A percentile compares a stretch with the other conserved stretches of the same genome.
These are phyloP conservation scores for Rhagonycha fulva DNA, from an alignment of 2,888 invertebrate genomes.

Conservation along the genomic window DNA sequence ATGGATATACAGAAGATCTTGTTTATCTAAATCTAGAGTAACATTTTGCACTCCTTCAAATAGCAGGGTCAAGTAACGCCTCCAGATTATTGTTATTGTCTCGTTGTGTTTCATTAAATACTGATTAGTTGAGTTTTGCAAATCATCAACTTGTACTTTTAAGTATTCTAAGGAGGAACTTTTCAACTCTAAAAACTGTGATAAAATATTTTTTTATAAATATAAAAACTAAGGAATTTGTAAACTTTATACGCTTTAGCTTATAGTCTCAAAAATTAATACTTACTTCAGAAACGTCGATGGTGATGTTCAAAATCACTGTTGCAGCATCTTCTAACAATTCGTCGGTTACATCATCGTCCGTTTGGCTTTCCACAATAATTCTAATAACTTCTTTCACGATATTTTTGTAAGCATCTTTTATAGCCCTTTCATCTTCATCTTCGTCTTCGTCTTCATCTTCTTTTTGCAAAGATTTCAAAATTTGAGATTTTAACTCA, in stretches of 20 bases:
- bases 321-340: slow-evolving; percentile 56
- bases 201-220: not conserved
- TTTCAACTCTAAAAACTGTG: slow-evolving; percentile 4
- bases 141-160: slow-evolving; percentile 57
- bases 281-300: slow-evolving; percentile 61
- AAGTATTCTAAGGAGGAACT: slow-evolving; percentile 57
- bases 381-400: slow-evolving; percentile 44
- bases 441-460: slow-evolving; percentile 36
- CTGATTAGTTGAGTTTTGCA: slow-evolving; percentile 68
- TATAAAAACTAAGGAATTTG: too few relatives aligned
- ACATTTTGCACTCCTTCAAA: slow-evolving; percentile 61
- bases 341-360: slow-evolving; percentile 51
- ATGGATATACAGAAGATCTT: slow-evolving; percentile 51
- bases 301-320: slow-evolving; percentile 59
- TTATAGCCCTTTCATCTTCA: slow-evolving; percentile 26
- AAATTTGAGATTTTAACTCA: slow-evolving; percentile 56
- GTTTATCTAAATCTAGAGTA: slow-evolving; percentile 55
- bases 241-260: too few relatives aligned
- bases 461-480: slow-evolving; percentile 47
- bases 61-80: slow-evolving; percentile 65
- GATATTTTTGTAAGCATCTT: slow-evolving; percentile 39
- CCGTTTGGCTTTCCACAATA: slow-evolving; percentile 42
- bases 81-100: slow-evolving; percentile 62
- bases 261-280: not conserved
- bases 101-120: slow-evolving; percentile 59